phyloP scores from a whole-genome alignment of 2,113 vertebrate species.

The Guaruba guarouba region DNA sequence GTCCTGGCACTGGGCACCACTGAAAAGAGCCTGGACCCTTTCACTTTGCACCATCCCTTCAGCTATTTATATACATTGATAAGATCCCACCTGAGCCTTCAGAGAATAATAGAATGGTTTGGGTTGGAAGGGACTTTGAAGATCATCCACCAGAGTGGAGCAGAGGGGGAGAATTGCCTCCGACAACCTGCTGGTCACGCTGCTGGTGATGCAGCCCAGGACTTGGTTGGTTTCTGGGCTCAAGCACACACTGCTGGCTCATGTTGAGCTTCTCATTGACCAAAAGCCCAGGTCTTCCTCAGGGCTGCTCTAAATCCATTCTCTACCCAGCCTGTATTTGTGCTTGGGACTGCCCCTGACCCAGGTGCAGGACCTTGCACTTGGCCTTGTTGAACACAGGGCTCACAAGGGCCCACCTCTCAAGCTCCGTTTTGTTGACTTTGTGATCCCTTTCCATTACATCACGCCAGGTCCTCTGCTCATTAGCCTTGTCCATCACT shows the following conservation, averaged over 20 bases:
- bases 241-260: not conserved
- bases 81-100: not conserved
- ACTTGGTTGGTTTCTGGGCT: not conserved
- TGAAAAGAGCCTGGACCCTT: not conserved
- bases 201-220: not conserved
- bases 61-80: not conserved
- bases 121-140: not conserved
- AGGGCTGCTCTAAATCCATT: not conserved
- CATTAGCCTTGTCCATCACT: not conserved
- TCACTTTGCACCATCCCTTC: not conserved
- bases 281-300: not conserved
- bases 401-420: not conserved
- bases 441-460: not conserved
- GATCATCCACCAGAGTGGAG: not conserved
- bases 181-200: not conserved
- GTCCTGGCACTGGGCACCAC: not conserved
- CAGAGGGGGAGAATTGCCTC: not conserved
- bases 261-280: not conserved
- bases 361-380: not conserved
- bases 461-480: rapidly evolving
- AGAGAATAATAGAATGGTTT: not conserved
- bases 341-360: not conserved
- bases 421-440: not conserved
- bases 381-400: not conserved
- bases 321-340: not conserved